These are phyloP conservation scores for Gymnorhina tibicen DNA, from an alignment of 2,113 vertebrate genomes.

Conservation along the genomic window DNA sequence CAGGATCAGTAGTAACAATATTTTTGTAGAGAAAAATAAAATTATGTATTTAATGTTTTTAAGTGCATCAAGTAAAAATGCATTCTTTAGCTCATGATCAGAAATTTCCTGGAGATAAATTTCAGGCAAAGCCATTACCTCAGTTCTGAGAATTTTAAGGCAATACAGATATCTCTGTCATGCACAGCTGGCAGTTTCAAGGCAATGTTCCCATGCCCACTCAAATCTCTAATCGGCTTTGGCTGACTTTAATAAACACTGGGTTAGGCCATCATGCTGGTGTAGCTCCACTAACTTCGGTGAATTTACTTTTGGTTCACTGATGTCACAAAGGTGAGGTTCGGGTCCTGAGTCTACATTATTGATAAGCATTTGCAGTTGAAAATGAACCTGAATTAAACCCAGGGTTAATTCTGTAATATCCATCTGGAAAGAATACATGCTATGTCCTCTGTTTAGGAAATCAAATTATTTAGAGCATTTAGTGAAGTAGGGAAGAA, in stretches of 20 bases:
- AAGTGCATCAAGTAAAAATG: background rate
- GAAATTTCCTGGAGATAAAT: background rate
- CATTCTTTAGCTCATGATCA: background rate
- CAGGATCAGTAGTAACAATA: background rate
- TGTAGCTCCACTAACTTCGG: background rate
- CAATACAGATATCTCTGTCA: background rate
- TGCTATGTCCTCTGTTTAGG: background rate
- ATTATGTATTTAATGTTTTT: background rate
- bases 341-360: background rate
- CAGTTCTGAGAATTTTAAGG: background rate
- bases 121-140: background rate
- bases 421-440: background rate
- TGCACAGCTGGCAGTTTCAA: background rate
- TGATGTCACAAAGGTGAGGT: background rate
- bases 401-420: background rate
- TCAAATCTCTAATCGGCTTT: background rate
- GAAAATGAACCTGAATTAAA: background rate
- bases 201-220: accelerated
- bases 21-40: background rate
- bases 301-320: background rate
- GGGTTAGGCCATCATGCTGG: background rate
- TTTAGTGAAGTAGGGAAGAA: background rate
- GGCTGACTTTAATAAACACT: background rate
- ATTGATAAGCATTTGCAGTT: background rate
- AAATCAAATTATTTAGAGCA: background rate